Percentiles rank a stretch among this genome's conserved stretches.
Conservation (phyloP, 2,888 invertebrate species). For the Micropterix aruncella region DNA sequence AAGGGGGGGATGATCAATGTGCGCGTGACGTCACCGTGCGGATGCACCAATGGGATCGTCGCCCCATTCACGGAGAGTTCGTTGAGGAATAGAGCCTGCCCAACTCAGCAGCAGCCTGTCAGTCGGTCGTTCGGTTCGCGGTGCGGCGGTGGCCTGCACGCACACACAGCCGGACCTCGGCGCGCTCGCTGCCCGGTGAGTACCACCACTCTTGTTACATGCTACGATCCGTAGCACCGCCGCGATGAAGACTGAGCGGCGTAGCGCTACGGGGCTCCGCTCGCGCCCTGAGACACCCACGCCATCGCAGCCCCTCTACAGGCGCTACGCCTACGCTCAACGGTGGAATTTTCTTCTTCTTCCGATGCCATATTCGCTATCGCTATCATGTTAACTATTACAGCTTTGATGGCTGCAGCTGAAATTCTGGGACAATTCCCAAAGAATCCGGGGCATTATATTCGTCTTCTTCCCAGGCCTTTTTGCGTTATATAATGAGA, state of each 20-base stretch:
- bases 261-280: not conserved
- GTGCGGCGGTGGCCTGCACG: slow-evolving; percentile 15
- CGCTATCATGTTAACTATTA: no score
- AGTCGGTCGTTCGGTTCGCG: slow-evolving; percentile 31
- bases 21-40: slow-evolving; percentile 56
- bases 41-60: slow-evolving; percentile 41
- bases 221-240: not conserved
- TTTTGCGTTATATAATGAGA: no score
- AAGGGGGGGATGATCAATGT: slow-evolving; percentile 40
- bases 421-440: no score
- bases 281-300: not conserved
- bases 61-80: slow-evolving; percentile 56
- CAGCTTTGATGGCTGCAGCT: no score
- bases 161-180: no score
- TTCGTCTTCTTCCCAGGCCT: no score
- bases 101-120: slow-evolving; percentile 23
- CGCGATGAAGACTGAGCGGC: not conserved
- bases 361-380: no score
- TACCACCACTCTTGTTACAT: not conserved
- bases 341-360: no score
- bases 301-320: not conserved
- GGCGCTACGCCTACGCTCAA: not conserved
- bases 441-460: no score
- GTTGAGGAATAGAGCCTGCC: slow-evolving; percentile 39
- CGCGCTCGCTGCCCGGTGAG: not conserved